Evolutionary conservation across 2,888 invertebrate species (phyloP).

Genomic region (Coleophora flavipennella): DNA sequence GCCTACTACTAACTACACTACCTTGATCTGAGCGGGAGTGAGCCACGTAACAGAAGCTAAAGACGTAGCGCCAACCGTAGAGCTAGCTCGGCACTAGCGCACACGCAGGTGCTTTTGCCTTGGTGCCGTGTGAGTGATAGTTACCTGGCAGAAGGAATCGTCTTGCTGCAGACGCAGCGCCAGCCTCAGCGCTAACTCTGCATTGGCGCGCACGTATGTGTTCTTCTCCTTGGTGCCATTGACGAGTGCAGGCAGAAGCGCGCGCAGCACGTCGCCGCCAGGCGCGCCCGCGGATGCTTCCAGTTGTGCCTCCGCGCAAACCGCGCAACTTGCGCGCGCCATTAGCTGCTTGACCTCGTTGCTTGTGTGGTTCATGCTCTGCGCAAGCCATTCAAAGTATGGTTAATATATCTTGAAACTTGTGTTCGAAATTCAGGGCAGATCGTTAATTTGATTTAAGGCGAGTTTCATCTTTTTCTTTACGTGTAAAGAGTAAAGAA

Average conservation of each 20-base stretch:
- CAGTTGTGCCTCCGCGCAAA: constrained; percentile 75
- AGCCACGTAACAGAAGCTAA: too few species aligned
- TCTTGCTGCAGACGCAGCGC: constrained; percentile 85
- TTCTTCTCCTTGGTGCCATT: constrained; percentile 99
- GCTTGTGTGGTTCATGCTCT: constrained; percentile 93
- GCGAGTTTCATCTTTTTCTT: too few species aligned
- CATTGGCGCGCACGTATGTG: constrained; percentile 93
- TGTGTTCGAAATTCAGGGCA: too few species aligned
- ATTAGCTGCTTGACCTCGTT: constrained; percentile 96
- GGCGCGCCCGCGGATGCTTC: constrained; percentile 12
- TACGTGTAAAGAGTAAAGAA: too few species aligned
- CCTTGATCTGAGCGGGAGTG: too few species aligned
- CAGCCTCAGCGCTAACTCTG: constrained; percentile 92
- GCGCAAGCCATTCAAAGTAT: constrained; percentile 12
- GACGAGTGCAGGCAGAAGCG: constrained; percentile 91
- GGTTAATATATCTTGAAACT: too few species aligned
- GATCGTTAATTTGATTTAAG: too few species aligned
- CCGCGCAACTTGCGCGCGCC: constrained; percentile 83
- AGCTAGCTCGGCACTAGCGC: too few species aligned
- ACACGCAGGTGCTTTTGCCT: too few species aligned
- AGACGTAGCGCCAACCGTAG: too few species aligned
- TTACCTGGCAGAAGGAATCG: constrained; percentile 80
- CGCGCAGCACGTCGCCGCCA: constrained; percentile 79
- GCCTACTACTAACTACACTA: too few species aligned
- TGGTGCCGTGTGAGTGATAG: neutral